A percentile compares a stretch with the other conserved stretches of the same genome.
phyloP scores from a whole-genome alignment of 2,888 invertebrate species.

The Scaptomyza cyrtandrae region DNA sequence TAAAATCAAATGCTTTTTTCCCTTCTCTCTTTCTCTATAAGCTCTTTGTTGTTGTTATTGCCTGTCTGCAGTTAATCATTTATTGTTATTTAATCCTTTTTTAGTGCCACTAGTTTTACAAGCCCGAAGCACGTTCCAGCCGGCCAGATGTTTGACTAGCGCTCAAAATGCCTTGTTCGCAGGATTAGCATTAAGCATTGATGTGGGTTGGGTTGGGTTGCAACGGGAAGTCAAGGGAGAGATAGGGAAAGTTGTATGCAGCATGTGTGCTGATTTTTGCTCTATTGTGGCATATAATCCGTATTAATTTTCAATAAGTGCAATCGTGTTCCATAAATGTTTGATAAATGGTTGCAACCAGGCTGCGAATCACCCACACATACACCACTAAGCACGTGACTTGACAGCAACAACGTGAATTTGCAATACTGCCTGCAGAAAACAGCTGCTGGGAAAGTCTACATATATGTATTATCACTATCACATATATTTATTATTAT shows the following conservation, averaged over 20 bases:
- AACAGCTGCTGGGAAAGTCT: slow-evolving; percentile 1
- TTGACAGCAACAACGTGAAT: too few species aligned
- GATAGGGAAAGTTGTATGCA: slow-evolving; percentile 14
- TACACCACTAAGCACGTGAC: slow-evolving; percentile 40
- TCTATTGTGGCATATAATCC: slow-evolving; percentile 69
- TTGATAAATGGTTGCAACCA: slow-evolving; percentile 64
- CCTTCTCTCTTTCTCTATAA: slow-evolving; percentile 4
- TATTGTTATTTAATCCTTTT: slow-evolving; percentile 73
- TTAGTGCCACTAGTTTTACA: slow-evolving; percentile 38
- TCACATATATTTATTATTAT: too few species aligned
- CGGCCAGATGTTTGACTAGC: slow-evolving; percentile 68
- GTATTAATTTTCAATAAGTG: slow-evolving; percentile 79
- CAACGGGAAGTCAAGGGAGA: not conserved
- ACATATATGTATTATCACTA: too few species aligned
- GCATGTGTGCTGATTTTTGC: slow-evolving; percentile 73
- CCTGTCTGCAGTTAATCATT: slow-evolving; percentile 45
- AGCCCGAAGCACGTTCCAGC: slow-evolving; percentile 33
- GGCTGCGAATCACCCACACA: slow-evolving; percentile 18
- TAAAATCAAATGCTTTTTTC: not conserved
- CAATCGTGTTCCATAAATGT: slow-evolving; percentile 62
- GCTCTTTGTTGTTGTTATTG: not conserved
- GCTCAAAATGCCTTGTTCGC: slow-evolving; percentile 72
- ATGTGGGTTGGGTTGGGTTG: slow-evolving; percentile 41
- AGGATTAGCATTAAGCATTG: slow-evolving; percentile 61
- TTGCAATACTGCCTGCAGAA: too few species aligned